Percentiles rank a stretch among this genome's conserved stretches.
phyloP scores from a whole-genome alignment of 2,888 invertebrate genomes.

The Dryocosmus kuriphilus region DNA sequence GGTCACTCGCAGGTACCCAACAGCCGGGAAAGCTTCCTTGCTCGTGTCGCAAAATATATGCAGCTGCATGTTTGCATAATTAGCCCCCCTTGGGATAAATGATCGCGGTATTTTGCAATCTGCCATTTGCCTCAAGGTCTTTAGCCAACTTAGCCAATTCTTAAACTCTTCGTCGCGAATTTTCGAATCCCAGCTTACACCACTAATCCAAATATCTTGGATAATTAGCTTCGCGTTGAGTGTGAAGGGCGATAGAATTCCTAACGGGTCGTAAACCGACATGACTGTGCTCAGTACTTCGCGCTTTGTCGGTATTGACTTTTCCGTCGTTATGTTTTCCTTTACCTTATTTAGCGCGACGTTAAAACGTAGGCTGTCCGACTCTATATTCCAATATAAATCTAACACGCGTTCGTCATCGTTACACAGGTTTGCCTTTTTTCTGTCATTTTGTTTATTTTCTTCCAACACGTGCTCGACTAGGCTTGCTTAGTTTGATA shows the following conservation, averaged over 20 bases:
- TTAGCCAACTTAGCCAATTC: slow-evolving; percentile 16
- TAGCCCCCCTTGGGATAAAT: too few species aligned
- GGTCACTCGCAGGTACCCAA: slow-evolving; percentile 50
- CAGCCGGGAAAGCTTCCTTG: slow-evolving; percentile 55
- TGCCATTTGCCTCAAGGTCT: slow-evolving; percentile 7
- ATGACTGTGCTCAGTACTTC: slow-evolving; percentile 22
- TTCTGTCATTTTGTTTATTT: too few species aligned
- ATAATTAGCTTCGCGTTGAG: slow-evolving; percentile 34
- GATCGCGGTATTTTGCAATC: slow-evolving; percentile 10
- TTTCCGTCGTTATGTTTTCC: background rate
- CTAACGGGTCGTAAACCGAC: slow-evolving; percentile 37
- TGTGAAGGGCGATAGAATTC: slow-evolving; percentile 10
- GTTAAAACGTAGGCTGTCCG: background rate
- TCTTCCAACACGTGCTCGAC: too few species aligned
- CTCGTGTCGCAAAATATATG: slow-evolving; percentile 63
- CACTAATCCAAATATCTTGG: slow-evolving; percentile 32
- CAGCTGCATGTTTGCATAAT: slow-evolving; percentile 37
- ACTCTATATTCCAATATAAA: background rate
- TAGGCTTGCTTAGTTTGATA: too few species aligned
- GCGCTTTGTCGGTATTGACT: slow-evolving; percentile 32
- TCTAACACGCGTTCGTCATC: slow-evolving; percentile 20
- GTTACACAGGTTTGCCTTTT: slow-evolving; percentile 1
- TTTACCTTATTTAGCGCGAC: background rate
- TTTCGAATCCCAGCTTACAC: slow-evolving; percentile 38
- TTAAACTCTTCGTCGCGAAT: slow-evolving; percentile 21